Evolutionary conservation across 2,888 invertebrate species (phyloP).

Genomic region (Nomada ferruginata): DNA sequence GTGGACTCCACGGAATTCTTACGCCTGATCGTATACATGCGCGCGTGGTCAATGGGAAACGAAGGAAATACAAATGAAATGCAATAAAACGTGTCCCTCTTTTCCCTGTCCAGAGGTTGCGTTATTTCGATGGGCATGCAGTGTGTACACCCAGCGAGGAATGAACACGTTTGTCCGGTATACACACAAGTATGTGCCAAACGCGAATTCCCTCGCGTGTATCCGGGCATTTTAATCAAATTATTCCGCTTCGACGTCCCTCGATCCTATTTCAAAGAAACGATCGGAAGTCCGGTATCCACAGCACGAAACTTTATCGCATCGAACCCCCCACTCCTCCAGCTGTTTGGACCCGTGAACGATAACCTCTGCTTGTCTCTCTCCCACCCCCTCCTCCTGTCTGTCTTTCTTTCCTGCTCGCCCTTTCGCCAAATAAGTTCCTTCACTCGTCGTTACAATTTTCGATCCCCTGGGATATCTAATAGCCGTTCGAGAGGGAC

Average conservation of each 20-base stretch:
- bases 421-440: too few relatives aligned
- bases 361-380: not conserved
- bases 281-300: conserved; percentile 44
- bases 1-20: not conserved
- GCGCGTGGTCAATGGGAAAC: too few relatives aligned
- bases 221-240: conserved; percentile 45
- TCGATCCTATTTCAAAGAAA: conserved; percentile 47
- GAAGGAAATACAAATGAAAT: too few relatives aligned
- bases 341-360: not conserved
- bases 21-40: not conserved
- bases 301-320: conserved; percentile 33
- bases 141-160: not conserved
- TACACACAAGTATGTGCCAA: conserved; percentile 1
- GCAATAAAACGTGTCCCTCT: not conserved
- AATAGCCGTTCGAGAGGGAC: not conserved
- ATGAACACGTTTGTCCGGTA: conserved; percentile 26
- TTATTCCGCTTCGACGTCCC: conserved; percentile 39
- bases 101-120: not conserved
- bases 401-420: too few relatives aligned
- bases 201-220: conserved; percentile 36
- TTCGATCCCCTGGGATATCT: not conserved
- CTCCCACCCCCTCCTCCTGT: not conserved
- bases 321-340: not conserved
- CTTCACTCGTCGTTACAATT: not conserved
- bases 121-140: not conserved